Evolutionary conservation across 2,888 invertebrate genomes (phyloP), one percentile per base, ranked within the genome.

Genomic region (Acholoe squamosa): DNA sequence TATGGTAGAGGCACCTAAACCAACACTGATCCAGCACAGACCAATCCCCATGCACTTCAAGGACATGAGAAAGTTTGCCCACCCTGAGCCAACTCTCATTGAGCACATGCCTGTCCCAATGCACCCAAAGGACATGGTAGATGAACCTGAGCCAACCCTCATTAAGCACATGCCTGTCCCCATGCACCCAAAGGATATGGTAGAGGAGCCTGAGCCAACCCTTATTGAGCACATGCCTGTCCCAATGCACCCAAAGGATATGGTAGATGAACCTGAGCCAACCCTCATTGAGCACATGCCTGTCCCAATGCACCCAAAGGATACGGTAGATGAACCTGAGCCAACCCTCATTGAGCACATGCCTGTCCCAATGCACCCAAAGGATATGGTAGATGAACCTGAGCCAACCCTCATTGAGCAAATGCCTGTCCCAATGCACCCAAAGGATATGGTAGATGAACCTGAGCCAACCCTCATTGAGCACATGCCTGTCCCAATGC

Each of bases 191-290:
- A 61, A 61, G 61, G 61, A 61, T 61, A 61, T 61, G 61, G 16
- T 33, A 43, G n/a, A 71, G 25, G 25, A 71, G 25, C 71, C 71
- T 71, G 3, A n/a, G 14, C 71, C 71, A 14, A 25, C 71, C 25
- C 31, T 71, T 14, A 71, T 71, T 28, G 25, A 25, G 28, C n/a
- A 71, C 25, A 28, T 28, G 7, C 61, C 61, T 19, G 61, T 61
- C n/a, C 61, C 61, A 19, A 61, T 61, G 61, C 61, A 61, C n/a
- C 19, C 28, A 5, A 77, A 77, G 34, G 77, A 77, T 77, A 84
- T 34, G 71, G 43, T 43, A 43, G 43, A 43, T 7, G 43, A 43
- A 10, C 43, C 43, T 43, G 5, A 43, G 43, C 43, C 43, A 43
- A 10, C 43, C 43, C 43, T 43, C 10, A 43, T 43, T 43, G 5